A percentile compares a stretch with the other conserved stretches of the same genome.
Conservation (phyloP, 64 coral and sea anemone genomes). For the Pocillopora damicornis region DNA sequence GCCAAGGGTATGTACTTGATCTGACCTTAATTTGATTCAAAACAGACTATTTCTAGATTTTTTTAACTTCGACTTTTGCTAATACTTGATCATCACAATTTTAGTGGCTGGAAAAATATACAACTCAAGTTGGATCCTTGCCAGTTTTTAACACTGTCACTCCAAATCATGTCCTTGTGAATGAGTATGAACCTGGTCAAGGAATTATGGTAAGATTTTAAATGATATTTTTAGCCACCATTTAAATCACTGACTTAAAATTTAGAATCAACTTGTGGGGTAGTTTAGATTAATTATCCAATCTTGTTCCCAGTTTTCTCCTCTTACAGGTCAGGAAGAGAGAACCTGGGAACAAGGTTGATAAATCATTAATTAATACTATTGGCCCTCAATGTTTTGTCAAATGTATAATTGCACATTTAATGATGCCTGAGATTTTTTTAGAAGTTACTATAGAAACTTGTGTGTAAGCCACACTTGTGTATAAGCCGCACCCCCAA, state of each 20-base stretch:
- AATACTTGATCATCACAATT: conserved; percentile 37
- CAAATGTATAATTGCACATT: no score
- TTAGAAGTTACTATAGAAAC: no score
- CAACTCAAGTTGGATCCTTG: conserved; percentile 61
- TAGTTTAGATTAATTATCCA: background rate
- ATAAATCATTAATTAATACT: no score
- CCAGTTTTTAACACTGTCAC: conserved; percentile 56
- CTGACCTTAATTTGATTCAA: background rate
- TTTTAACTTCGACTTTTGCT: background rate
- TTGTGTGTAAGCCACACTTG: no score
- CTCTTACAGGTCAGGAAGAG: no score
- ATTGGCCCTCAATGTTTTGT: no score
- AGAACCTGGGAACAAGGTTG: no score
- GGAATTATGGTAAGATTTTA: conserved; percentile 83
- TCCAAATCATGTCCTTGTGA: conserved; percentile 95
- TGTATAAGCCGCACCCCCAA: no score
- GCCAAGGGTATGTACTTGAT: conserved; percentile 56
- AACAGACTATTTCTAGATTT: background rate
- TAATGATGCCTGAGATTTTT: no score
- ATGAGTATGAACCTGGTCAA: conserved; percentile 97
- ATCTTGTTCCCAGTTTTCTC: no score
- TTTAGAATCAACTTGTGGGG: background rate
- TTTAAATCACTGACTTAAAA: background rate
- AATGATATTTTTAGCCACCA: background rate
- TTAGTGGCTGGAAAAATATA: conserved; percentile 81